A percentile compares a stretch with the other conserved stretches of the same genome.
phyloP scores from a whole-genome alignment of 2,113 vertebrate genomes.

The Ciconia maguari region DNA sequence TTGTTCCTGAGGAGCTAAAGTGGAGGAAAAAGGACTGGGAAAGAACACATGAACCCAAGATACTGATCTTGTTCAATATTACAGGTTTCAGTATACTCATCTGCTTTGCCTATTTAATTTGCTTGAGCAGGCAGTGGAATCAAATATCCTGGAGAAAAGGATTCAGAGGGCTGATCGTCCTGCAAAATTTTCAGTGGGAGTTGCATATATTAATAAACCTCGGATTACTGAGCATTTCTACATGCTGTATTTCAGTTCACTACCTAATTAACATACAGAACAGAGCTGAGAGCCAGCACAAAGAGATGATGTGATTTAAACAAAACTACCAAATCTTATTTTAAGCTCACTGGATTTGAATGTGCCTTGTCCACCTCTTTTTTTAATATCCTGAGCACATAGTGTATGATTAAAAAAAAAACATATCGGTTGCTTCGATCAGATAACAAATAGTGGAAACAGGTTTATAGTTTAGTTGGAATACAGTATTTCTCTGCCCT shows the following conservation, averaged over 20 bases:
- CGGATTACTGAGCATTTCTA: constrained; percentile 6
- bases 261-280: constrained; percentile 22
- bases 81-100: not conserved
- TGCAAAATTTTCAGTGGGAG: not conserved
- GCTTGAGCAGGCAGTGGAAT: not conserved
- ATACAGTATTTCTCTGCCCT: not conserved
- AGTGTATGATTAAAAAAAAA: not conserved
- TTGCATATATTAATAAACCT: not conserved
- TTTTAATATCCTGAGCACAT: constrained; percentile 26
- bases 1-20: not conserved
- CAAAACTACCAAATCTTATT: not conserved
- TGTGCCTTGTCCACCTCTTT: not conserved
- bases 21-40: not conserved
- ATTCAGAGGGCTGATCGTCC: constrained; percentile 2
- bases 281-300: not conserved
- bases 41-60: not conserved
- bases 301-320: constrained; percentile 10
- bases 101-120: constrained; percentile 13
- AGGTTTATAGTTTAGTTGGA: not conserved
- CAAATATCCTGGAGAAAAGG: constrained; percentile 36
- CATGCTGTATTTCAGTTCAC: not conserved
- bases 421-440: not conserved
- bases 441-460: not conserved
- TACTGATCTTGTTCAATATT: not conserved
- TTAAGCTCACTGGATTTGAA: not conserved